A percentile compares a stretch with the other conserved stretches of the same genome.
These are phyloP conservation scores for Apotomis capreana DNA, from an alignment of 2,888 invertebrate genomes.

Conservation along the genomic window DNA sequence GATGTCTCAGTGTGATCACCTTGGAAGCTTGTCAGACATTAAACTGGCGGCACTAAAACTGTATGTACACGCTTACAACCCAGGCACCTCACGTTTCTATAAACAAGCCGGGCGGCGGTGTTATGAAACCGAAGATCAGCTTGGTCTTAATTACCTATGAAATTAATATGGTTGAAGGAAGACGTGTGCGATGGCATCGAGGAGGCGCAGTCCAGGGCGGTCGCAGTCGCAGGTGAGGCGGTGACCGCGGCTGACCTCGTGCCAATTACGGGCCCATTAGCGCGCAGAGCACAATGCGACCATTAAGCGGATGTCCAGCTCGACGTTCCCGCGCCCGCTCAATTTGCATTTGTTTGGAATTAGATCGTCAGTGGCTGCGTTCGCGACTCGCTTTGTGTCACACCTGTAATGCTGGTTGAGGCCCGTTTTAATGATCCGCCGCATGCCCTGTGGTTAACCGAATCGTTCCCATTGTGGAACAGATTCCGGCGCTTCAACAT, in stretches of 20 bases:
- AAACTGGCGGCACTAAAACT: constrained; percentile 32
- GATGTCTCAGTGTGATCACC: constrained; percentile 5
- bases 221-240: constrained; percentile 55
- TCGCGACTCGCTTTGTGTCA: constrained; percentile 58
- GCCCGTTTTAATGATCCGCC: constrained; percentile 58
- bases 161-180: constrained; percentile 59
- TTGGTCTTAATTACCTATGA: constrained; percentile 63
- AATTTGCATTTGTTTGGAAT: constrained; percentile 81
- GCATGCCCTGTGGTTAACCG: constrained; percentile 57
- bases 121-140: constrained; percentile 58
- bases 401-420: constrained; percentile 61
- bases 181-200: constrained; percentile 48
- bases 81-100: constrained; percentile 19
- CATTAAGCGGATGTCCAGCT: constrained; percentile 76
- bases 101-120: constrained; percentile 40
- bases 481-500: constrained; percentile 45
- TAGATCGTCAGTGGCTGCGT: constrained; percentile 60
- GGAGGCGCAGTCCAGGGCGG: constrained; percentile 38
- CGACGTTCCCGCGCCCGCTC: constrained; percentile 61
- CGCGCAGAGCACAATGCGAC: constrained; percentile 71
- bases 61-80: constrained; percentile 14
- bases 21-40: constrained; percentile 24
- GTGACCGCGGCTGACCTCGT: constrained; percentile 68
- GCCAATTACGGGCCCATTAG: constrained; percentile 78
- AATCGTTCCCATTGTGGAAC: constrained; percentile 58